phyloP scores from a whole-genome alignment of 2,888 invertebrate species.

The Subacronicta megacephala region DNA sequence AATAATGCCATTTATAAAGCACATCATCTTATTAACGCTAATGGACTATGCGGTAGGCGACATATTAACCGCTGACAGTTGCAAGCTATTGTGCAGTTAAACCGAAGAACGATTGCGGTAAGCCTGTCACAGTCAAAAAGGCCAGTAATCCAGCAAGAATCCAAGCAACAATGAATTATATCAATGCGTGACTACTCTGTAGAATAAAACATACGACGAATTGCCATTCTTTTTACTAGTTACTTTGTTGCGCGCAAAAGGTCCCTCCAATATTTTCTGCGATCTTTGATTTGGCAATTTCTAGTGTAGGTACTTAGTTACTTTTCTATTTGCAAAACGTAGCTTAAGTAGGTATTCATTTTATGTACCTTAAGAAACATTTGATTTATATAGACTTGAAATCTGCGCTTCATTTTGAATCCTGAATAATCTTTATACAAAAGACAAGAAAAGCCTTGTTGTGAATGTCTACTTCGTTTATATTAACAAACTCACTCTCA shows the following conservation, averaged over 20 bases:
- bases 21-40: too few relatives aligned
- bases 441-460: too few relatives aligned
- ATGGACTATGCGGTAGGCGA: conserved; percentile 4
- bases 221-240: background rate
- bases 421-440: too few relatives aligned
- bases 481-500: too few relatives aligned
- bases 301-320: too few relatives aligned
- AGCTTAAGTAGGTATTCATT: too few relatives aligned
- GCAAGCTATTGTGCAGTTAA: conserved; percentile 6
- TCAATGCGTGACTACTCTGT: background rate
- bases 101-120: background rate
- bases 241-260: background rate
- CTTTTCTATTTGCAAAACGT: too few relatives aligned
- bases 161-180: background rate
- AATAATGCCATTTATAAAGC: too few relatives aligned
- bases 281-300: background rate
- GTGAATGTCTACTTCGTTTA: too few relatives aligned
- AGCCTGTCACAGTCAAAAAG: conserved; percentile 1
- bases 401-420: too few relatives aligned
- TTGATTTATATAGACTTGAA: too few relatives aligned
- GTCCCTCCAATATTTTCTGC: background rate
- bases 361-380: too few relatives aligned
- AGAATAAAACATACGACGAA: conserved; percentile 10
- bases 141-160: background rate
- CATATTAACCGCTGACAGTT: conserved; percentile 18